Evolutionary conservation across 2,888 invertebrate species (phyloP).

Genomic region (Prosopocoilus inquinatus): DNA sequence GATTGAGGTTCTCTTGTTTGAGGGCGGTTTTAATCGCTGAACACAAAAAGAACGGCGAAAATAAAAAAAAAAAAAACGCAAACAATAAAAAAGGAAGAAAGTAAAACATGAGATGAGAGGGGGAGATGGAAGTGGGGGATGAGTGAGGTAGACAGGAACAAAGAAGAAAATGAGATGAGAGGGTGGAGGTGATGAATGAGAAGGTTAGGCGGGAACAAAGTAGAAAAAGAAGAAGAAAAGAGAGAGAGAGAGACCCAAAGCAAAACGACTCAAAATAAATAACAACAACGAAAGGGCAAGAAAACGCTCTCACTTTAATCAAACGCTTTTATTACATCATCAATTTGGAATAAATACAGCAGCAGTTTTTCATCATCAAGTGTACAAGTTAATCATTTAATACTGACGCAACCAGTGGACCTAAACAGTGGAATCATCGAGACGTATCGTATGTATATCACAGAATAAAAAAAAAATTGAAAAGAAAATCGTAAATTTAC

Average conservation of each 20-base stretch:
- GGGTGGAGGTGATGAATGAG: slow-evolving; percentile 40
- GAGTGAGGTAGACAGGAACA: slow-evolving; percentile 48
- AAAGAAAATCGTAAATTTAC: slow-evolving; percentile 8
- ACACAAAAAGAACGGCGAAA: slow-evolving; percentile 33
- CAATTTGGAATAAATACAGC: slow-evolving; percentile 14
- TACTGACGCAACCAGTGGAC: background rate
- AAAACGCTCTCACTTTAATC: slow-evolving; percentile 1
- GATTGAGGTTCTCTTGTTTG: slow-evolving; percentile 86
- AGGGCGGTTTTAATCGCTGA: slow-evolving; percentile 89
- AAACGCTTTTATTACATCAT: slow-evolving; percentile 21
- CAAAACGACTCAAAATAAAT: slow-evolving; percentile 28
- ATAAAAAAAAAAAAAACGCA: slow-evolving; percentile 9
- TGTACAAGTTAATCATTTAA: background rate
- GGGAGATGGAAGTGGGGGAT: slow-evolving; percentile 31
- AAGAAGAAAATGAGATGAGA: slow-evolving; percentile 27
- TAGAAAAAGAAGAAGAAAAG: slow-evolving; percentile 37
- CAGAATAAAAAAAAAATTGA: slow-evolving; percentile 16
- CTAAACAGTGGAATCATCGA: background rate
- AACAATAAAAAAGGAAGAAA: slow-evolving; percentile 16
- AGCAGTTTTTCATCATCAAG: background rate
- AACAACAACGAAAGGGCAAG: background rate
- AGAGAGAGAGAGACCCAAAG: slow-evolving; percentile 25
- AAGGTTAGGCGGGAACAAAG: too few relatives aligned
- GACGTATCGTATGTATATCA: slow-evolving; percentile 10
- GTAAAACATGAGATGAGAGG: slow-evolving; percentile 26